phyloP scores from a whole-genome alignment of 1,140 invertebrate genomes.

The Sycophila sp. region DNA sequence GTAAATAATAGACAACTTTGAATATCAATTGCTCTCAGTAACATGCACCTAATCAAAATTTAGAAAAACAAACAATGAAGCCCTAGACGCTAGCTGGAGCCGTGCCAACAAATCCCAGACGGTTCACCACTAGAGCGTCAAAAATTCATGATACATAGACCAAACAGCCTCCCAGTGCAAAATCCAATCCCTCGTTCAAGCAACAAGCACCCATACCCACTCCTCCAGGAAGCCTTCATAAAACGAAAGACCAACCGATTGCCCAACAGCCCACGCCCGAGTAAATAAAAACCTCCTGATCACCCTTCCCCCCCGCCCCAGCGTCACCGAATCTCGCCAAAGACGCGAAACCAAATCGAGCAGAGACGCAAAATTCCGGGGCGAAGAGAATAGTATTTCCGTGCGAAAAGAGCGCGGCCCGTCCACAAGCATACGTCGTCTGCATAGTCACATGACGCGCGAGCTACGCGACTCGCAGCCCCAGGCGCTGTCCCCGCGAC shows the following conservation, averaged over 20 bases:
- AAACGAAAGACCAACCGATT: too few species aligned
- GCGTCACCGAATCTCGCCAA: not conserved
- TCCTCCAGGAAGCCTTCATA: too few species aligned
- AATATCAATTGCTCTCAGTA: too few species aligned
- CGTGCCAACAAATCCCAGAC: not conserved
- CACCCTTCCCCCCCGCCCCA: too few species aligned
- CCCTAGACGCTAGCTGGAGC: not conserved
- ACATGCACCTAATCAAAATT: not conserved
- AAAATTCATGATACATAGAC: too few species aligned
- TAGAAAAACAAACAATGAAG: not conserved
- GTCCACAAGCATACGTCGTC: conserved; percentile 38
- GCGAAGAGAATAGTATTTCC: not conserved
- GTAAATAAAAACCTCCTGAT: too few species aligned
- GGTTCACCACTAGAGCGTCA: not conserved
- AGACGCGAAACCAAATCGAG: not conserved
- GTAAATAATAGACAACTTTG: too few species aligned
- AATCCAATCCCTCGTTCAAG: not conserved
- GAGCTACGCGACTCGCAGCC: not conserved
- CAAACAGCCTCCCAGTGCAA: too few species aligned
- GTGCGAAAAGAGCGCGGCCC: not conserved
- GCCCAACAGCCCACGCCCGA: too few species aligned
- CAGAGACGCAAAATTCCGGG: not conserved
- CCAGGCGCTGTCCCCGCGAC: not conserved
- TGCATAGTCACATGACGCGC: conserved; percentile 60
- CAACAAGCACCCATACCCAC: too few species aligned